phyloP scores from a whole-genome alignment of 2,797 vertebrate genomes.

The Paguma larvata region DNA sequence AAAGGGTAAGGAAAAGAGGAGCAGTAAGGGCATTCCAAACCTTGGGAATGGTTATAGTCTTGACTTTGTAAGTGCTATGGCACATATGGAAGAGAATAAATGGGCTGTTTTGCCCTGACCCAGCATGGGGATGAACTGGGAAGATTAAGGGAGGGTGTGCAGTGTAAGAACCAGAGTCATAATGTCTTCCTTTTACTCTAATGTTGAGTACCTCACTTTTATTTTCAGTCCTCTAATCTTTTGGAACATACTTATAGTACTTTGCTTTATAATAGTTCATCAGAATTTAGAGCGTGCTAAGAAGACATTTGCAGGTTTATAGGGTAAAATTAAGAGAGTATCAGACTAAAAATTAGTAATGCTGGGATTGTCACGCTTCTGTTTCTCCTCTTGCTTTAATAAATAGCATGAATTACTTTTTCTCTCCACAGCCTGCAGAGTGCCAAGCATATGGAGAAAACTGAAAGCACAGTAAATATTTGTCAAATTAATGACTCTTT shows the following conservation, averaged over 20 bases:
- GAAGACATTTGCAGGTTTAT: not conserved
- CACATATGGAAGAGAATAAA: not conserved
- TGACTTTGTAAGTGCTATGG: not conserved
- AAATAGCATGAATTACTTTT: not conserved
- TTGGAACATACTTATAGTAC: not conserved
- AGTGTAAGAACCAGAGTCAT: not conserved
- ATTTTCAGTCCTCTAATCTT: not conserved
- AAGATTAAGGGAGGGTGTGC: not conserved
- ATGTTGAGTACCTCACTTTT: not conserved
- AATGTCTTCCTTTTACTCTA: not conserved
- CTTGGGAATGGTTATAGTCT: not conserved
- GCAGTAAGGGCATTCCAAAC: not conserved
- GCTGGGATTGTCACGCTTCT: not conserved
- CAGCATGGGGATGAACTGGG: not conserved
- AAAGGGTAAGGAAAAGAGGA: not conserved
- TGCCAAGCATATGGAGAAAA: not conserved
- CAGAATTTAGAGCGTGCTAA: not conserved
- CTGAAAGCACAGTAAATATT: not conserved
- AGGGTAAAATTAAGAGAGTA: not conserved
- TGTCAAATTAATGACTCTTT: not conserved
- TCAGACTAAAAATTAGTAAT: not conserved
- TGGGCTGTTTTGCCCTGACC: not conserved
- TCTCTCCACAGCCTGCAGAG: not conserved
- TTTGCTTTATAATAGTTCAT: not conserved
- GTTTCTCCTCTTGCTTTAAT: constrained; percentile 33